phyloP scores from a whole-genome alignment of 2,888 invertebrate species.

The Bimastos eiseni region DNA sequence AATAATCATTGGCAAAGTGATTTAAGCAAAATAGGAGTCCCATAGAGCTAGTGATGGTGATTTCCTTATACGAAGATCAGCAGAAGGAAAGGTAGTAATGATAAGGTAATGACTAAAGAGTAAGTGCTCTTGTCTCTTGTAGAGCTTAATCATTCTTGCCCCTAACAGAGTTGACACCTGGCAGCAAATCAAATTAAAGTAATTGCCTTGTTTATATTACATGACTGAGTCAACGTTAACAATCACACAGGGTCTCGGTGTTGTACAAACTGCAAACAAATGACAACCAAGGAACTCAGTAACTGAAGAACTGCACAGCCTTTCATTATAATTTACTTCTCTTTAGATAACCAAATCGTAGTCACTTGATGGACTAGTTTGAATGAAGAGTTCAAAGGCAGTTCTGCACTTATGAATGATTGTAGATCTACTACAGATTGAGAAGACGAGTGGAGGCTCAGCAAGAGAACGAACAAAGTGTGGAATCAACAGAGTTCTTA shows the following conservation, averaged over 20 bases:
- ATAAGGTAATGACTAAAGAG: no score
- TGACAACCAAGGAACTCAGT: neutral
- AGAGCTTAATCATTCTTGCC: no score
- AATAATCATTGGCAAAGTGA: no score
- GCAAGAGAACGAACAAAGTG: slow-evolving; percentile 84
- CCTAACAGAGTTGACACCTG: neutral
- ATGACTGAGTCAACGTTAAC: neutral
- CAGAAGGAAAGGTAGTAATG: no score
- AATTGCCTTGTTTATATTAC: neutral
- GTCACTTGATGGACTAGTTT: neutral
- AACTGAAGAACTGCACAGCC: neutral
- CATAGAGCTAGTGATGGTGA: no score
- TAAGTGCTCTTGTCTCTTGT: neutral
- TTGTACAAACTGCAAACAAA: neutral
- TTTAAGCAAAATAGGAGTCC: no score
- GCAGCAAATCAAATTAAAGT: neutral
- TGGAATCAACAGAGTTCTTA: slow-evolving; percentile 83
- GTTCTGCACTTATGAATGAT: neutral
- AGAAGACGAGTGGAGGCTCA: slow-evolving; percentile 85
- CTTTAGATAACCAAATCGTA: neutral
- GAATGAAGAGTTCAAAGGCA: neutral
- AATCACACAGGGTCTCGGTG: neutral
- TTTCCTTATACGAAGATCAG: no score
- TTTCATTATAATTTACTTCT: neutral
- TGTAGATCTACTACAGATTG: slow-evolving; percentile 77